A percentile compares a stretch with the other conserved stretches of the same genome.
These are phyloP conservation scores for Euspilapteryx auroguttella DNA, from an alignment of 2,888 invertebrate species.

Conservation along the genomic window DNA sequence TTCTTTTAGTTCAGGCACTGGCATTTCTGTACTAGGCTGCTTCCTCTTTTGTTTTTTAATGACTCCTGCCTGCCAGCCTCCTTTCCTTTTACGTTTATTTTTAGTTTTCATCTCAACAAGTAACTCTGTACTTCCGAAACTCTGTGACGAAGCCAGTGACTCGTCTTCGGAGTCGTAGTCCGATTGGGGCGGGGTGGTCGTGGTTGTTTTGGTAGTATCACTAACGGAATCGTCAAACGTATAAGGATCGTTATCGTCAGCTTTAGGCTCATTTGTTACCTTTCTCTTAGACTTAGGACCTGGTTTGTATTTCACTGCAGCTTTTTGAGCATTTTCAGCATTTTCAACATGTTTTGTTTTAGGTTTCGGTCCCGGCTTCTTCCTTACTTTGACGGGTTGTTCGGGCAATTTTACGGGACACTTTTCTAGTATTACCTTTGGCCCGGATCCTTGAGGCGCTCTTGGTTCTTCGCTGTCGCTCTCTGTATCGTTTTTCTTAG, in stretches of 20 bases:
- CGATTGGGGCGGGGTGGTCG: conserved; percentile 5
- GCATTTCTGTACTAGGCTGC: conserved; percentile 3
- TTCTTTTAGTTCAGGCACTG: not conserved
- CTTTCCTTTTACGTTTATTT: conserved; percentile 26
- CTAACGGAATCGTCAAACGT: conserved; percentile 35
- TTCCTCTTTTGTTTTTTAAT: conserved; percentile 29
- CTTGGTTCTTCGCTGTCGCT: not conserved
- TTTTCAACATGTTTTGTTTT: conserved; percentile 20
- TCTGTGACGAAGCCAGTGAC: conserved; percentile 27
- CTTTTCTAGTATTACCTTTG: conserved; percentile 29
- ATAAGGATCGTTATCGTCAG: conserved; percentile 31
- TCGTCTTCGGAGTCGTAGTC: conserved; percentile 17
- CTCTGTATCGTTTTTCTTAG: conserved; percentile 9
- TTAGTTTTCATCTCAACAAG: conserved; percentile 28
- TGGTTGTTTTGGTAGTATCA: conserved; percentile 21
- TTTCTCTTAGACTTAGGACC: not conserved
- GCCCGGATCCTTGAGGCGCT: too few species aligned
- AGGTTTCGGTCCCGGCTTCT: conserved; percentile 19
- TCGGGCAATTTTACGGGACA: conserved; percentile 14
- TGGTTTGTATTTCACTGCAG: too few species aligned
- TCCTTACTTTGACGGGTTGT: conserved; percentile 10
- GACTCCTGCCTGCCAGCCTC: conserved; percentile 34
- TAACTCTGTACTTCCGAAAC: conserved; percentile 25
- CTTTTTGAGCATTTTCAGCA: conserved; percentile 7
- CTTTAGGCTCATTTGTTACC: too few species aligned